Percentiles rank a stretch among this genome's conserved stretches.
phyloP scores from a whole-genome alignment of 2,888 invertebrate genomes.

The Acanthosepion esculentum region DNA sequence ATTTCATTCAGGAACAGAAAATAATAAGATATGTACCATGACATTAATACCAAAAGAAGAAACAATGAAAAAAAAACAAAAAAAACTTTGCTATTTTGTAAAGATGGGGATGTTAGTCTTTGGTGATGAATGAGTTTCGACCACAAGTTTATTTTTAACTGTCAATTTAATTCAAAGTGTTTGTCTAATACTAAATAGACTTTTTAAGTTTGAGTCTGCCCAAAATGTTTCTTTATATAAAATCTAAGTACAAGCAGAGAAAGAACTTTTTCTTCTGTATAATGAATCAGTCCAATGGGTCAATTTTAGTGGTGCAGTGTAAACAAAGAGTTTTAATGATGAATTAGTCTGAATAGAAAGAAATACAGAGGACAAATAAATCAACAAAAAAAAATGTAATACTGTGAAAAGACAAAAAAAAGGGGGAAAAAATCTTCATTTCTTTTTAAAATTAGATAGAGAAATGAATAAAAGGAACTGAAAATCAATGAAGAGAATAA shows the following conservation, averaged over 20 bases:
- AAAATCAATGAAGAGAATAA: slow-evolving; percentile 23
- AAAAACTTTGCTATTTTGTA: no score
- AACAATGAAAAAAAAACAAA: no score
- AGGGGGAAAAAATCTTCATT: not conserved
- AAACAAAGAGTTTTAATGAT: slow-evolving; percentile 21
- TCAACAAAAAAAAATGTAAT: not conserved
- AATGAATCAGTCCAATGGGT: slow-evolving; percentile 13
- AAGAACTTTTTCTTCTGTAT: not conserved
- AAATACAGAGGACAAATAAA: not conserved
- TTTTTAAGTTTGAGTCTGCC: not conserved
- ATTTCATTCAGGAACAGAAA: not conserved
- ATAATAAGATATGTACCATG: no score
- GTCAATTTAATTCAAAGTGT: not conserved
- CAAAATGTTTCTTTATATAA: not conserved
- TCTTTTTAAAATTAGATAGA: not conserved
- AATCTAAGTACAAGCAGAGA: not conserved
- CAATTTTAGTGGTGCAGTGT: slow-evolving; percentile 22
- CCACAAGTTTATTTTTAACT: not conserved
- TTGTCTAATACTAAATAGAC: not conserved
- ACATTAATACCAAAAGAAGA: no score
- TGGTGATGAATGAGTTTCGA: no score
- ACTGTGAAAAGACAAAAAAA: not conserved
- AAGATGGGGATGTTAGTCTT: no score
- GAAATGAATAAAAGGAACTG: not conserved
- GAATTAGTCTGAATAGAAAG: not conserved